phyloP scores from a whole-genome alignment of 2,797 vertebrate species.

The Cyclura pinguis region DNA sequence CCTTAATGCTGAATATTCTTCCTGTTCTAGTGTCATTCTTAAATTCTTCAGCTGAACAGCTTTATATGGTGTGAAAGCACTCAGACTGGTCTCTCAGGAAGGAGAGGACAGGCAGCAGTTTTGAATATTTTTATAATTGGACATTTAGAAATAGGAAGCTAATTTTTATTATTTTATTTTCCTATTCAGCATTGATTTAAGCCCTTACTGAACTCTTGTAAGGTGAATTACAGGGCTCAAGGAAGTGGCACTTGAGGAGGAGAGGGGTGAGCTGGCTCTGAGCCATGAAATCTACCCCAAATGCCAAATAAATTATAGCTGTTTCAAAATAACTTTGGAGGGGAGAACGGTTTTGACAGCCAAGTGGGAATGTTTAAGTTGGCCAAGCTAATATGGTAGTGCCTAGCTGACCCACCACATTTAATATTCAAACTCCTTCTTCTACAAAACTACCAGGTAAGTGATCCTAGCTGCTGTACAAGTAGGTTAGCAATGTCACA shows the following conservation, averaged over 20 bases:
- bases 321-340: constrained; percentile 53
- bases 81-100: constrained; percentile 71
- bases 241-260: neutral
- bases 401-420: constrained; percentile 62
- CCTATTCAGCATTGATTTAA: constrained; percentile 63
- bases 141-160: constrained; percentile 33
- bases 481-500: constrained; percentile 29
- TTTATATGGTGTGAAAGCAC: constrained; percentile 59
- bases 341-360: constrained; percentile 65
- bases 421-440: constrained; percentile 60
- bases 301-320: constrained; percentile 65
- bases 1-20: constrained; percentile 66
- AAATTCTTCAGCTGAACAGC: constrained; percentile 73
- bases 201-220: constrained; percentile 11
- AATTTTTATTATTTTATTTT: constrained; percentile 62
- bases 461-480: constrained; percentile 55
- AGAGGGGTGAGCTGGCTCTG: neutral
- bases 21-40: constrained; percentile 71
- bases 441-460: constrained; percentile 58
- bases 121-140: constrained; percentile 57
- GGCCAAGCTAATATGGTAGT: constrained; percentile 55
- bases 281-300: constrained; percentile 58
- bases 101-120: constrained; percentile 56
- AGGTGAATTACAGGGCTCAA: constrained; percentile 7
- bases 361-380: constrained; percentile 72